A percentile compares a stretch with the other conserved stretches of the same genome.
These are phyloP conservation scores for Ceraclea dissimilis DNA, from an alignment of 2,888 invertebrate species.

Conservation along the genomic window DNA sequence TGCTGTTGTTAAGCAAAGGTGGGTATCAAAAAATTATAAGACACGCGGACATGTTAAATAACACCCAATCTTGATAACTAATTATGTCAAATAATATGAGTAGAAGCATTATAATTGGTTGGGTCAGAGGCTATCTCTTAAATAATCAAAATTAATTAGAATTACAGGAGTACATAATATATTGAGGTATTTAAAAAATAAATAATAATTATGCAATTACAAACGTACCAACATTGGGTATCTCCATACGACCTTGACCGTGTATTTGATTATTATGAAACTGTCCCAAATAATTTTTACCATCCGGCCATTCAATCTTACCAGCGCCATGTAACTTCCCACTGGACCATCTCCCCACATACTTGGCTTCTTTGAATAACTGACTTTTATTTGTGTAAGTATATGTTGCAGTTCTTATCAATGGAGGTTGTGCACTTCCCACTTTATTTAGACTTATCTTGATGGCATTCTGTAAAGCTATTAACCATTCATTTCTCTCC, in stretches of 20 bases:
- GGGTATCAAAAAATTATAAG: too few species aligned
- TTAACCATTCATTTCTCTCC: slow-evolving; percentile 73
- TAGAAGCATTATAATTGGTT: too few species aligned
- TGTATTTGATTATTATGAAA: slow-evolving; percentile 67
- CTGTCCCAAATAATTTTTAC: slow-evolving; percentile 71
- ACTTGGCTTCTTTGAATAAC: slow-evolving; percentile 70
- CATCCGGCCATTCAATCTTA: slow-evolving; percentile 74
- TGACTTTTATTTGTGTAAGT: slow-evolving; percentile 61
- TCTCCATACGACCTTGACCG: slow-evolving; percentile 65
- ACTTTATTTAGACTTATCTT: slow-evolving; percentile 57
- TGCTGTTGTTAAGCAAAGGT: too few species aligned
- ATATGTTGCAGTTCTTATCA: slow-evolving; percentile 63
- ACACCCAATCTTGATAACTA: too few species aligned
- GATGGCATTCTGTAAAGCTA: slow-evolving; percentile 67
- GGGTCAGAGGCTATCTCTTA: too few species aligned
- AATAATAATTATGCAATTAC: background rate
- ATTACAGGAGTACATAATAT: too few species aligned
- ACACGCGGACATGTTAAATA: too few species aligned
- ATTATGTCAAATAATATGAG: too few species aligned
- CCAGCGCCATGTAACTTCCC: slow-evolving; percentile 81
- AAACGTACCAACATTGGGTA: slow-evolving; percentile 48
- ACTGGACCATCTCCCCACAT: slow-evolving; percentile 73
- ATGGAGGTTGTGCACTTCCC: slow-evolving; percentile 57
- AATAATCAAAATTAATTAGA: too few species aligned
- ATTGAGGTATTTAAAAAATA: too few species aligned